Conservation (phyloP, 2,888 invertebrate genomes). For the Cyclophora albipunctata region DNA sequence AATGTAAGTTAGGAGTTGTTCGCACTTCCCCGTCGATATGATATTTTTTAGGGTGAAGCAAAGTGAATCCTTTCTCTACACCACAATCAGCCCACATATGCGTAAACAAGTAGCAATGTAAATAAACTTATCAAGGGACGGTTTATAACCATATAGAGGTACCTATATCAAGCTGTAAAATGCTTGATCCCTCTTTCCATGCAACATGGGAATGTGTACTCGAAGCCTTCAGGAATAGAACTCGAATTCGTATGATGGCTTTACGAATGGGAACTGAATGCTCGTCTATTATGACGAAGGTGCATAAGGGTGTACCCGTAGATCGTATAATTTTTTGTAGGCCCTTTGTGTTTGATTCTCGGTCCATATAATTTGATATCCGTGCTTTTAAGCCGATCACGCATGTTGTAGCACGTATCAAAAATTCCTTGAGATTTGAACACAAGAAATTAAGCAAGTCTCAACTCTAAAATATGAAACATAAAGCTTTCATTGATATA, state of each 20-base stretch:
- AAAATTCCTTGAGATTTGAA: constrained; percentile 16
- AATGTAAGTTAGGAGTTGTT: no score
- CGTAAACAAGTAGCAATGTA: constrained; percentile 21
- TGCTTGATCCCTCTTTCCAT: no score
- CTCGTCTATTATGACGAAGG: constrained; percentile 18
- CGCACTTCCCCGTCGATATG: no score
- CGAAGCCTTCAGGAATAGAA: no score
- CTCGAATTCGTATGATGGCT: no score
- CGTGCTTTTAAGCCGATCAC: constrained; percentile 27
- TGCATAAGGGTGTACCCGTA: constrained; percentile 42
- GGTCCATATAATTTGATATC: constrained; percentile 12
- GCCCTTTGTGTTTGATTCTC: constrained; percentile 33
- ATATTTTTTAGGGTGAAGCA: no score
- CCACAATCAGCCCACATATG: no score
- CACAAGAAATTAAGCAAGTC: background rate
- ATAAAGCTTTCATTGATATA: no score
- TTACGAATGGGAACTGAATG: background rate
- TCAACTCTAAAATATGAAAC: no score
- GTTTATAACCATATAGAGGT: constrained; percentile 35
- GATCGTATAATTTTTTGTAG: constrained; percentile 33
- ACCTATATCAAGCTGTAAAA: no score
- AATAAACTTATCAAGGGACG: constrained; percentile 28
- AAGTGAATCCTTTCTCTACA: background rate
- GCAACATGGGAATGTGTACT: no score
- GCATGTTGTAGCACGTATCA: constrained; percentile 28